phyloP scores from a whole-genome alignment of 1,140 invertebrate species.

The Drosophila dunni region DNA sequence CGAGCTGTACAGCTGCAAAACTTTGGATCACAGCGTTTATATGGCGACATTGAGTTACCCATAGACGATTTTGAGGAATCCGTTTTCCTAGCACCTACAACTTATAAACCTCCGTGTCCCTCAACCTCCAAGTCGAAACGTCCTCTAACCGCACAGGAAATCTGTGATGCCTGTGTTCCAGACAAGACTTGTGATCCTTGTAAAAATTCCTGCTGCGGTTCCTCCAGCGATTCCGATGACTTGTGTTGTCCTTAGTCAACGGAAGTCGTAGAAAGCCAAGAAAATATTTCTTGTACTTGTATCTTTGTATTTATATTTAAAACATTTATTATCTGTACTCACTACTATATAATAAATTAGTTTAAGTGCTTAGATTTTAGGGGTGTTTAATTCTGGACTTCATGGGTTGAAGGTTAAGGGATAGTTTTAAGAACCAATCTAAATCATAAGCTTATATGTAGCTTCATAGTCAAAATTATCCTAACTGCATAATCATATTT shows the following conservation, averaged over 20 bases:
- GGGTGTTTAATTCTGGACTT: too few species aligned
- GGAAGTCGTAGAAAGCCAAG: too few species aligned
- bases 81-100: not conserved
- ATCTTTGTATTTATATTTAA: too few species aligned
- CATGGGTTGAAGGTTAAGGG: too few species aligned
- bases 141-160: conserved; percentile 10
- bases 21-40: conserved; percentile 48
- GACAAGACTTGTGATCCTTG: not conserved
- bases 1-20: conserved; percentile 58
- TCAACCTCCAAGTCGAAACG: not conserved
- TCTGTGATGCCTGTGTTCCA: conserved; percentile 18
- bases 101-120: not conserved
- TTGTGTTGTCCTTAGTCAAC: not conserved
- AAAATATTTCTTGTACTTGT: too few species aligned
- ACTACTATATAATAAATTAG: too few species aligned
- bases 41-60: conserved; percentile 48
- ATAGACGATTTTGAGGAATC: conserved; percentile 17
- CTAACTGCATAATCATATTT: too few species aligned
- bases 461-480: too few species aligned
- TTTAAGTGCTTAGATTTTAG: too few species aligned
- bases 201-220: conserved; percentile 2
- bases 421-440: too few species aligned
- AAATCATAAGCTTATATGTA: too few species aligned
- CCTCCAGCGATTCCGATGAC: conserved; percentile 7
- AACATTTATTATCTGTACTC: too few species aligned